phyloP scores from a whole-genome alignment of 1,140 invertebrate genomes.

The Lordiphosa stackelbergi region DNA sequence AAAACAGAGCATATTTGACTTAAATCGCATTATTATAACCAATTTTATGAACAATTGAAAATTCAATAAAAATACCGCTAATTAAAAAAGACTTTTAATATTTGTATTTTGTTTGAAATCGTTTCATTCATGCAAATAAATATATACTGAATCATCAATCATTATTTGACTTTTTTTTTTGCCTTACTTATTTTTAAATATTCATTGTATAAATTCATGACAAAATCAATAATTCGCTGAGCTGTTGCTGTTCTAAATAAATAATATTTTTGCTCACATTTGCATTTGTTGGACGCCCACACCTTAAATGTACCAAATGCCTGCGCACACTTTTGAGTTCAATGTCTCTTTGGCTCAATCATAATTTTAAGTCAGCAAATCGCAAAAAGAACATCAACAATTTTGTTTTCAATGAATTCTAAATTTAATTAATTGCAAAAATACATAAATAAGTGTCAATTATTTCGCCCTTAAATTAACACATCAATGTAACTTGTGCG shows the following conservation, averaged over 20 bases:
- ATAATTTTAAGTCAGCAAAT: conserved; percentile 36
- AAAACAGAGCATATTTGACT: too few relatives aligned
- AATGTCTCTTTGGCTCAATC: conserved; percentile 44
- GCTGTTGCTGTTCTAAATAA: conserved; percentile 44
- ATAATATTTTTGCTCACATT: conserved; percentile 34
- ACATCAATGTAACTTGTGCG: conserved; percentile 5
- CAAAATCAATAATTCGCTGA: conserved; percentile 22
- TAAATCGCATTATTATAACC: too few relatives aligned
- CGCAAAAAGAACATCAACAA: conserved; percentile 12
- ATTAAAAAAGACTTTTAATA: too few relatives aligned
- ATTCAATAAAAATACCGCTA: too few relatives aligned
- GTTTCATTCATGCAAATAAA: not conserved
- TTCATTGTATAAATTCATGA: conserved; percentile 1
- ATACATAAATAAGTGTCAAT: not conserved
- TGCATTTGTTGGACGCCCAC: conserved; percentile 17
- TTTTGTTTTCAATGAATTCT: conserved; percentile 48
- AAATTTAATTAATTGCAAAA: conserved; percentile 41
- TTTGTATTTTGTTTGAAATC: too few relatives aligned
- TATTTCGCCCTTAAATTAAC: conserved; percentile 5
- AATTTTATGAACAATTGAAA: too few relatives aligned
- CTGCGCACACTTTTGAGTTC: conserved; percentile 57
- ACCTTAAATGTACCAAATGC: conserved; percentile 22
- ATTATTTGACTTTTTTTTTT: not conserved
- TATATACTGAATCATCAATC: not conserved
- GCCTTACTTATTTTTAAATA: too few relatives aligned